Evolutionary conservation across 2,113 vertebrate species (phyloP).

Genomic region (Entosphenus tridentatus): DNA sequence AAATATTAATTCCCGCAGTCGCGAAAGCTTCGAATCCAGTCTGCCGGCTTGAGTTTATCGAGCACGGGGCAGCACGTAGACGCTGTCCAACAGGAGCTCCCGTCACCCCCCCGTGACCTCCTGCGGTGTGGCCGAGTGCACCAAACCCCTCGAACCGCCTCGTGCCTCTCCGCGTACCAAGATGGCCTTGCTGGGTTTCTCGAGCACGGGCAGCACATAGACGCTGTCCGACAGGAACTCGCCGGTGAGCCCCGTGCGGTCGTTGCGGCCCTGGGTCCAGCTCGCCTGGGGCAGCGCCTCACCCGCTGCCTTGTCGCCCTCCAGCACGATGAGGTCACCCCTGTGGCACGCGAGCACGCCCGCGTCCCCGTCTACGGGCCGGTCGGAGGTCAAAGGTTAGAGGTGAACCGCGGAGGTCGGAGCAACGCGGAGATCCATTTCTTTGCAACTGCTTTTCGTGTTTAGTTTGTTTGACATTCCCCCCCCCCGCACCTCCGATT

Average conservation of each 20-base stretch:
- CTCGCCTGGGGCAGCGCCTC: constrained; percentile 21
- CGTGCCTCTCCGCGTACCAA: constrained; percentile 26
- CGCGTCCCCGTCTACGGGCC: constrained; percentile 32
- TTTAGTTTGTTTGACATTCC: too few species aligned
- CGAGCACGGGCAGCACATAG: constrained; percentile 40
- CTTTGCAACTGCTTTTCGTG: not conserved
- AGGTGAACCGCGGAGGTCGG: not conserved
- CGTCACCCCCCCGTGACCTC: too few species aligned
- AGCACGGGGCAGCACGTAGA: too few species aligned
- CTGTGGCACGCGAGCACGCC: constrained; percentile 50
- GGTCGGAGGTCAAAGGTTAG: not conserved
- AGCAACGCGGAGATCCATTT: not conserved
- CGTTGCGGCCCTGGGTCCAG: constrained; percentile 45
- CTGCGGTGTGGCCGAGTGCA: too few species aligned
- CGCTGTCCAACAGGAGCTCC: too few species aligned
- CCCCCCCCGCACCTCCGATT: too few species aligned
- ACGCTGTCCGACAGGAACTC: constrained; percentile 36
- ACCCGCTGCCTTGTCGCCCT: constrained; percentile 25
- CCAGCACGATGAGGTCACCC: constrained; percentile 54
- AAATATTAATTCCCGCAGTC: too few species aligned
- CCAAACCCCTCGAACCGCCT: too few species aligned
- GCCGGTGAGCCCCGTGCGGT: constrained; percentile 35
- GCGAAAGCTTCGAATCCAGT: too few species aligned
- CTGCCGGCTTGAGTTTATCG: too few species aligned
- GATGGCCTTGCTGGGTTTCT: constrained; percentile 46